A percentile compares a stretch with the other conserved stretches of the same genome.
Conservation (phyloP, 1,140 invertebrate genomes). For the Cotesia chilonis region DNA sequence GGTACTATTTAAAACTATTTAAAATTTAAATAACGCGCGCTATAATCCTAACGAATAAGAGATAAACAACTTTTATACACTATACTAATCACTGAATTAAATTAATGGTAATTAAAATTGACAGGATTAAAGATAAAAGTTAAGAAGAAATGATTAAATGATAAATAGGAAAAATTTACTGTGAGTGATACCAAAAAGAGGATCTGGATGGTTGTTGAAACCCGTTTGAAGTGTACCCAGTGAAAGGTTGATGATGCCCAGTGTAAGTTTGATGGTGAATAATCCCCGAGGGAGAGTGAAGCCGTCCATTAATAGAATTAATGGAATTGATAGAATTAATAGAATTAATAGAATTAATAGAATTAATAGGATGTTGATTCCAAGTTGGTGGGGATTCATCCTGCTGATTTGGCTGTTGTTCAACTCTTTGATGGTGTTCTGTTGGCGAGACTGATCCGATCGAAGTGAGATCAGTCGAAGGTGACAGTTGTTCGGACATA, state of each 20-base stretch:
- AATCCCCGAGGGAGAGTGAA: conserved; percentile 39
- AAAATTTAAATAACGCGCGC: too few relatives aligned
- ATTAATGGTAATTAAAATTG: too few relatives aligned
- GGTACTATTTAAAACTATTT: too few relatives aligned
- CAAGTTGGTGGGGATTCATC: conserved; percentile 49
- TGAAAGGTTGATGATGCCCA: conserved; percentile 56
- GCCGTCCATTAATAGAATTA: conserved; percentile 37
- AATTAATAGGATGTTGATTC: conserved; percentile 48
- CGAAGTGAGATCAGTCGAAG: conserved; percentile 46
- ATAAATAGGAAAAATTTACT: conserved; percentile 42
- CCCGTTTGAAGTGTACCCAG: conserved; percentile 52
- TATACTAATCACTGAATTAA: too few relatives aligned
- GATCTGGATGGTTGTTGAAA: conserved; percentile 58
- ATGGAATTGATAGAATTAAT: too few relatives aligned
- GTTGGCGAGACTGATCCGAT: conserved; percentile 50
- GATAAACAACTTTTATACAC: too few relatives aligned
- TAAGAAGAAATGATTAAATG: too few relatives aligned
- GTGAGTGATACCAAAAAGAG: conserved; percentile 50
- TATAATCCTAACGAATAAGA: too few relatives aligned
- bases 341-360: too few relatives aligned
- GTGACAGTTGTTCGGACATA: conserved; percentile 58
- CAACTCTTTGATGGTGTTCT: conserved; percentile 17
- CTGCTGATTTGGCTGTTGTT: conserved; percentile 40
- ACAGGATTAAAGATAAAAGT: too few relatives aligned
- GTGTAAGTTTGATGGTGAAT: conserved; percentile 52